Percentiles rank a stretch among this genome's conserved stretches.
Conservation (phyloP, 2,797 vertebrate species). For the Tangara arthus region DNA sequence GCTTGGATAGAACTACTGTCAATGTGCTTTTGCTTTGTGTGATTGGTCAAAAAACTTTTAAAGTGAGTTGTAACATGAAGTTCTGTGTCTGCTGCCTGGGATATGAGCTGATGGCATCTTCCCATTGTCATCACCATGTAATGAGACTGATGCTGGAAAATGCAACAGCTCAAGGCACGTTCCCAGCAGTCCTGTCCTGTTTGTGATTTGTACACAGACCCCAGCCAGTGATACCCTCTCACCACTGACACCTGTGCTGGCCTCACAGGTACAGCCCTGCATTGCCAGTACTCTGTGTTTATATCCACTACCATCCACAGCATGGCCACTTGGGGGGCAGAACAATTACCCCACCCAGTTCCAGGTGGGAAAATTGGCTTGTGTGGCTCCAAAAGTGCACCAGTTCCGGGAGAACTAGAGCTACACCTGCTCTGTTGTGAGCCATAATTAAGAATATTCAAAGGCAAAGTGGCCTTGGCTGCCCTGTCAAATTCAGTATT, state of each 20-base stretch:
- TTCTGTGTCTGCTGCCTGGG: no score
- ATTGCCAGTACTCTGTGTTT: background rate
- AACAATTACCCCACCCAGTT: background rate
- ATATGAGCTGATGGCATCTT: no score
- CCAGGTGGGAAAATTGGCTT: background rate
- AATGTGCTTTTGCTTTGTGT: no score
- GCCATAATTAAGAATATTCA: background rate
- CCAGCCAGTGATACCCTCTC: background rate
- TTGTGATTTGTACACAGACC: no score
- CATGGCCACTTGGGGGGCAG: background rate
- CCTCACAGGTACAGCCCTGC: background rate
- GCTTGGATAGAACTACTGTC: no score
- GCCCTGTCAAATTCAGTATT: background rate
- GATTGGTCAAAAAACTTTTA: no score
- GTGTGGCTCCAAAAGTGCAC: background rate
- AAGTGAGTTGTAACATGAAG: no score
- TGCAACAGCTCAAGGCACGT: no score
- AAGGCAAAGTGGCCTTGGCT: background rate
- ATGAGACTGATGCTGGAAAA: no score
- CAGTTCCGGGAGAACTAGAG: background rate
- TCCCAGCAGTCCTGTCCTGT: no score
- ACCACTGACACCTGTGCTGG: background rate
- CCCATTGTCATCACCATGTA: no score
- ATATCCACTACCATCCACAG: background rate
- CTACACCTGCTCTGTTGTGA: background rate